Conservation (phyloP, 2,113 vertebrate species). For the Seriola dumerili region DNA sequence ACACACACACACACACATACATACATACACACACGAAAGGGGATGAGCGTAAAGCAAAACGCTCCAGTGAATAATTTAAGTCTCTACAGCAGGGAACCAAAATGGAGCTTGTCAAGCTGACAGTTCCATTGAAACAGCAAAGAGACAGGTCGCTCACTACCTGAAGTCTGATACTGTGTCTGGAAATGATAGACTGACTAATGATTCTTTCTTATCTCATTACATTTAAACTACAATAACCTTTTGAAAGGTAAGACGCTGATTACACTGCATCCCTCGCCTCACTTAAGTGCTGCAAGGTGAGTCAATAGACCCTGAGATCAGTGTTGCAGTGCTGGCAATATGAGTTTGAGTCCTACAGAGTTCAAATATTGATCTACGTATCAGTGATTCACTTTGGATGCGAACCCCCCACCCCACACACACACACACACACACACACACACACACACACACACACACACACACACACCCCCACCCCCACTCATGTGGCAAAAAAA, state of each 20-base stretch:
- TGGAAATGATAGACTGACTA: slow-evolving; percentile 56
- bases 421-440: too few relatives aligned
- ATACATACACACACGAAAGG: slow-evolving; percentile 34
- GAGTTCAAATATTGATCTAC: slow-evolving; percentile 46
- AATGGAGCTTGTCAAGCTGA: slow-evolving; percentile 81
- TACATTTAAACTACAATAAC: slow-evolving; percentile 56
- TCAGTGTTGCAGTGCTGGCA: slow-evolving; percentile 19
- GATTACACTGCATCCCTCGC: slow-evolving; percentile 26
- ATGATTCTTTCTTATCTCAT: slow-evolving; percentile 61
- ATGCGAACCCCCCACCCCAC: not conserved
- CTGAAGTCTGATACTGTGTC: slow-evolving; percentile 53
- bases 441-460: too few relatives aligned
- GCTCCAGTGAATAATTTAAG: slow-evolving; percentile 83
- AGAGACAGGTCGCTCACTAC: slow-evolving; percentile 68
- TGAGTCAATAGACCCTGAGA: slow-evolving; percentile 34
- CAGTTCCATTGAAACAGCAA: slow-evolving; percentile 69
- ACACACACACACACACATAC: slow-evolving; percentile 3
- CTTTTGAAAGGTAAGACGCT: slow-evolving; percentile 32
- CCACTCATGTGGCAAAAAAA: slow-evolving; percentile 3
- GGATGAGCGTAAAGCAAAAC: slow-evolving; percentile 76
- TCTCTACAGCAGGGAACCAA: slow-evolving; percentile 77
- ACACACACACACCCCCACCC: too few relatives aligned
- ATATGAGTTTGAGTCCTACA: slow-evolving; percentile 36
- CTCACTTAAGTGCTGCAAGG: slow-evolving; percentile 35
- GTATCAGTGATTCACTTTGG: slow-evolving; percentile 18